These are phyloP conservation scores for Acleris holmiana DNA, from an alignment of 2,888 invertebrate genomes.

Conservation along the genomic window DNA sequence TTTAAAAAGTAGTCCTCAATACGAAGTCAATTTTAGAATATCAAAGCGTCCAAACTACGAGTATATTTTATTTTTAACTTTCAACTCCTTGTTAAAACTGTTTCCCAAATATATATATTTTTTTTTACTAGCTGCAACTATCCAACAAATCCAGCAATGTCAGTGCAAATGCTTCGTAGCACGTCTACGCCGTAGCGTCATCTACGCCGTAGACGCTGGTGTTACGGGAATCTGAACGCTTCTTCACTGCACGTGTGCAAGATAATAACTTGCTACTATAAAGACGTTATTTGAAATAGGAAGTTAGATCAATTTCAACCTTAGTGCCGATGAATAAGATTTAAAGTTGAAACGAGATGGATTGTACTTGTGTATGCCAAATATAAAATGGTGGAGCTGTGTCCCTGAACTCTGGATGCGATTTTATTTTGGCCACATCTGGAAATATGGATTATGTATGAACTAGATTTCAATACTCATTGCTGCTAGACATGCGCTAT, in stretches of 20 bases:
- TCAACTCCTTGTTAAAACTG: no score
- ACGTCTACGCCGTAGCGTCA: slow-evolving; percentile 34
- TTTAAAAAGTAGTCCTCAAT: no score
- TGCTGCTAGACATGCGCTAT: not conserved
- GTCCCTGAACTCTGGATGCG: slow-evolving; percentile 10
- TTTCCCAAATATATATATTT: no score
- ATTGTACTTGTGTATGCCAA: no score
- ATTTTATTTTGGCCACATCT: slow-evolving; percentile 17
- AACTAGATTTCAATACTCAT: not conserved
- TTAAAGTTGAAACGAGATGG: no score
- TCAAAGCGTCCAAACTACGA: no score
- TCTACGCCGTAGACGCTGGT: slow-evolving; percentile 25
- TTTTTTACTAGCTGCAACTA: not conserved
- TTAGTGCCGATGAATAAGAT: no score
- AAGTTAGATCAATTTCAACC: no score
- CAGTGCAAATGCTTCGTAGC: slow-evolving; percentile 28
- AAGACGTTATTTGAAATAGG: no score
- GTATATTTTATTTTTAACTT: no score
- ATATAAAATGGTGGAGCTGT: not conserved
- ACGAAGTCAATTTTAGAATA: no score
- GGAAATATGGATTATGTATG: slow-evolving; percentile 8
- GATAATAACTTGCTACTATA: not conserved
- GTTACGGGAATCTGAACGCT: slow-evolving; percentile 3
- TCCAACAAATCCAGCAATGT: not conserved
- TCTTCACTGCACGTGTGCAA: slow-evolving; percentile 8